Evolutionary conservation across 2,113 vertebrate species (phyloP).

Genomic region (Ondatra zibethicus): DNA sequence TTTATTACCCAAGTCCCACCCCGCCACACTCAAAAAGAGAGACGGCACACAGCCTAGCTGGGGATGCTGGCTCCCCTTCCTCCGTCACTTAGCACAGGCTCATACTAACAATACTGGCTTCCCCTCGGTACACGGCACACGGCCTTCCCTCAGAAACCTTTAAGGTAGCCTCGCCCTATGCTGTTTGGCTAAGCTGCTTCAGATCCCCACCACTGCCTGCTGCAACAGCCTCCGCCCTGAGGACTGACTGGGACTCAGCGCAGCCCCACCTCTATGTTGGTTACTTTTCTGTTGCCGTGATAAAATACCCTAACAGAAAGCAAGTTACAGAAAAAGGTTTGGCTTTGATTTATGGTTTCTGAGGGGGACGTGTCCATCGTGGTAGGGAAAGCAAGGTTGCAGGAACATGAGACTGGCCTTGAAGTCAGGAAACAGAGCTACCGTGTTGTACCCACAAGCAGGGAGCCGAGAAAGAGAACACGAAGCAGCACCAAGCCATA

Average conservation of each 20-base stretch:
- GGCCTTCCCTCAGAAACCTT: not conserved
- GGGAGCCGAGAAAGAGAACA: not conserved
- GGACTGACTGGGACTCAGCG: no score
- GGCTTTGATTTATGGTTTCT: not conserved
- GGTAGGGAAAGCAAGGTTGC: not conserved
- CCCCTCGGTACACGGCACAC: not conserved
- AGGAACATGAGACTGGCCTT: not conserved
- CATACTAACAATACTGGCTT: not conserved
- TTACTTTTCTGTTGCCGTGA: not conserved
- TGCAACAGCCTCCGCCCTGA: not conserved
- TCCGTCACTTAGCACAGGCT: not conserved
- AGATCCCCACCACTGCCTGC: not conserved
- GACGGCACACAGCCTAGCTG: not conserved
- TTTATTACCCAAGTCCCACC: not conserved
- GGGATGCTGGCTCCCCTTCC: not conserved
- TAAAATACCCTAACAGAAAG: not conserved
- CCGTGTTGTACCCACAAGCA: not conserved
- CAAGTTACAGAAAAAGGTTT: not conserved
- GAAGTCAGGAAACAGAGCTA: not conserved
- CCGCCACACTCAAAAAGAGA: not conserved
- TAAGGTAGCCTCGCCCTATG: fast-evolving
- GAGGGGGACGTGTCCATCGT: not conserved
- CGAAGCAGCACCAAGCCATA: not conserved
- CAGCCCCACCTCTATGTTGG: not conserved
- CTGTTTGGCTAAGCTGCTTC: not conserved